Conservation (phyloP, 2,888 invertebrate genomes). For the Branchinecta sandiegonensis region DNA sequence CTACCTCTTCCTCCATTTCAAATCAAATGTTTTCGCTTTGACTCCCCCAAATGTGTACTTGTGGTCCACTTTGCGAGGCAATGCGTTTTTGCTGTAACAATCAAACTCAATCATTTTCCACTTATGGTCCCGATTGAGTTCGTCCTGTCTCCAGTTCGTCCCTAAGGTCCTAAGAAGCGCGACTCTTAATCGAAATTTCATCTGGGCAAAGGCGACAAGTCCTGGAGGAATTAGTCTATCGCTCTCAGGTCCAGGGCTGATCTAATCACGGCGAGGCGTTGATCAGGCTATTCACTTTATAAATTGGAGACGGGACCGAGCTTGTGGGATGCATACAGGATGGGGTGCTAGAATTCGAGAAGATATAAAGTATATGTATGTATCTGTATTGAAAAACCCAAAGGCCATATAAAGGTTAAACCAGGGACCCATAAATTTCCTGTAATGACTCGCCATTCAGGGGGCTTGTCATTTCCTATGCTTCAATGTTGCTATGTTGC, state of each 20-base stretch:
- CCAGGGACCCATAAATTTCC: too few species aligned
- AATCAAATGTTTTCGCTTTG: too few species aligned
- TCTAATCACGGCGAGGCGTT: constrained; percentile 10
- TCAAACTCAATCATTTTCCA: constrained; percentile 16
- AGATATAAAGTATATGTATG: too few species aligned
- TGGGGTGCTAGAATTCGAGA: neutral
- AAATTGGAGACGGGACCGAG: constrained; percentile 4
- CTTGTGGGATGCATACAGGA: neutral
- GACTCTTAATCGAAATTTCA: constrained; percentile 14
- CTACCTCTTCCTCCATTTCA: too few species aligned
- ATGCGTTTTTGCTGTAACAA: constrained; percentile 14
- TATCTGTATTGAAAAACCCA: too few species aligned
- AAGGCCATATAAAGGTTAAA: too few species aligned
- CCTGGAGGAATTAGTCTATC: neutral
- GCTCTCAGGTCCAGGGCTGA: neutral
- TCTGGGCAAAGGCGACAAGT: neutral
- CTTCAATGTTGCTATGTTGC: too few species aligned
- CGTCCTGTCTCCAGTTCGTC: neutral
- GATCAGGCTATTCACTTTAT: constrained; percentile 16
- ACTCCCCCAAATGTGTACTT: too few species aligned
- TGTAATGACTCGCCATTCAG: too few species aligned
- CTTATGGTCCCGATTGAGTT: neutral
- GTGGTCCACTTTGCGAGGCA: neutral
- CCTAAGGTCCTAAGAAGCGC: neutral
- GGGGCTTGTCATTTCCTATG: too few species aligned